These are phyloP conservation scores for Hippopotamyrus pictus DNA, from an alignment of 2,797 vertebrate genomes.

Conservation along the genomic window DNA sequence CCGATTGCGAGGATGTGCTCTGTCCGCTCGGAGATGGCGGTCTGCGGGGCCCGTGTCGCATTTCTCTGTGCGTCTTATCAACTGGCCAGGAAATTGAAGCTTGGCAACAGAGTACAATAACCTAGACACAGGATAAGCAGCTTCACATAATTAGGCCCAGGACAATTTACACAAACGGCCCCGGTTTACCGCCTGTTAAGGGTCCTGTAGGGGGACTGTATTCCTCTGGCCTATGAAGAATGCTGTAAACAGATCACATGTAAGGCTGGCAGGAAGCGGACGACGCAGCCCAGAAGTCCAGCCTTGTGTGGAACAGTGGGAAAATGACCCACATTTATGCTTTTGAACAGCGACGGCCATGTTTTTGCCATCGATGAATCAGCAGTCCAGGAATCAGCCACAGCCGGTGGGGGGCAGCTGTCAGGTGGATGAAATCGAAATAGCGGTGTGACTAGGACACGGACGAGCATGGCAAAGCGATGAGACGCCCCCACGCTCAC, in stretches of 20 bases:
- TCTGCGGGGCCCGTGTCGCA: constrained; percentile 25
- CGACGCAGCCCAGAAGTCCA: background rate
- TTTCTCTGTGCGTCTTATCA: constrained; percentile 47
- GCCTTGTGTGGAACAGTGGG: background rate
- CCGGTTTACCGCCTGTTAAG: constrained; percentile 55
- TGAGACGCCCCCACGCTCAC: background rate
- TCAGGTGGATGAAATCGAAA: background rate
- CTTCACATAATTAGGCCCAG: constrained; percentile 54
- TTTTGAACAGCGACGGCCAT: background rate
- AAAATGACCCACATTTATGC: background rate
- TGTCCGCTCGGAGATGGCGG: constrained; percentile 27
- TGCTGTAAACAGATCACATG: background rate
- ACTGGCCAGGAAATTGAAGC: constrained; percentile 62
- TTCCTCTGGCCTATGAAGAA: background rate
- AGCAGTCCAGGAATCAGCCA: background rate
- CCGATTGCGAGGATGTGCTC: constrained; percentile 48
- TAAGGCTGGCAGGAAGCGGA: background rate
- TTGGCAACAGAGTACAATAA: constrained; percentile 37
- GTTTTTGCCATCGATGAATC: background rate
- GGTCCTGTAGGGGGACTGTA: constrained; percentile 30
- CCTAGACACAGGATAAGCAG: constrained; percentile 45
- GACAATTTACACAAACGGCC: constrained; percentile 51
- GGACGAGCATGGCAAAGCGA: background rate
- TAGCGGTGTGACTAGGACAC: background rate
- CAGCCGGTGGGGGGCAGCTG: background rate